Evolutionary conservation across 2,888 invertebrate genomes (phyloP), one percentile per base, ranked within the genome.

Genomic region (Drosophila trichaetosa): DNA sequence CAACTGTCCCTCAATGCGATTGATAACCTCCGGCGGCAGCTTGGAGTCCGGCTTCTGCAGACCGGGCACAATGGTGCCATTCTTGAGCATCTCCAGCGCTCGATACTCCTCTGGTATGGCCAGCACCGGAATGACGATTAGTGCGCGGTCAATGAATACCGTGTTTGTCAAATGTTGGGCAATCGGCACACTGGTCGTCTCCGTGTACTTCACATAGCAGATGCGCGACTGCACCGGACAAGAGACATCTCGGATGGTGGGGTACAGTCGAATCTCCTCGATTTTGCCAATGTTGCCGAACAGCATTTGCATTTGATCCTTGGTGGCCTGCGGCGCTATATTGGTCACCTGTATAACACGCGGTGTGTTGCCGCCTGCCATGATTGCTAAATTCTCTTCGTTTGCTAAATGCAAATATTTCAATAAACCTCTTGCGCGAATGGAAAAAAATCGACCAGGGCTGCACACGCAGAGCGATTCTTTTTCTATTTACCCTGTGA

Each of bases 161-260:
- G 99, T 99, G 93, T 99, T 99, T 18, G 99, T 99, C 94, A 99
- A 95, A 93, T 99, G 99, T 90, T 99, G 98, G 1, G 99, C 98
- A n/a, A 99, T 97, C 24, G 97, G 96, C 33, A 98, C 98, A 79
- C 97, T 97, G 48, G 95, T 94, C 8, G 96, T 95, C 86, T 99
- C 98, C 82, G 97, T 96, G 93, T 98, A 99, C 92, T 98, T 98
- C 49, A 99, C 97, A 93, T 98, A 99, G 92, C 99, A 99, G 91
- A 99, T 98, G 82, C 98, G 95, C 0, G 98, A 98, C 89, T 97
- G 96, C 8, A 98, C 97, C 0, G 98, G 98, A 69, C 98, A 96
- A 0, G 98, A 97, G 2, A 92, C 97, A 92, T 98, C 97, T 76
- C 98, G 95, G 74, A 98, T 97, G 5, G 98, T 97, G 0, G 99